Conservation (phyloP, 2,113 vertebrate genomes). For the Micronycteris hirsuta region DNA sequence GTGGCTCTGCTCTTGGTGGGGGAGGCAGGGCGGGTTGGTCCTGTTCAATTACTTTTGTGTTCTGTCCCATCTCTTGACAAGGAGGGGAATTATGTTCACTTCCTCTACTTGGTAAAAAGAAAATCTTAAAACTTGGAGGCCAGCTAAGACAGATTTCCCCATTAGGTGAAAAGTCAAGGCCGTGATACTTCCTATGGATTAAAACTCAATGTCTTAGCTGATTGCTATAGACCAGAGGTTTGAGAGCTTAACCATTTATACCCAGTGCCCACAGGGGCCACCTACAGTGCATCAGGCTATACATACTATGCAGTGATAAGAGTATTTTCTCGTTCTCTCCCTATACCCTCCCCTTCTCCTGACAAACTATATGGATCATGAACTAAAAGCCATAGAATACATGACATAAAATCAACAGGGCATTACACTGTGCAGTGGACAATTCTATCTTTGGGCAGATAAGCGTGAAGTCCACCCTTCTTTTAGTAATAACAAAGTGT, state of each 20-base stretch:
- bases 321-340: not conserved
- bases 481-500: not conserved
- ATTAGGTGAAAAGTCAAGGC: not conserved
- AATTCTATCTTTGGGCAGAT: not conserved
- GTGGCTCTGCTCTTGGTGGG: not conserved
- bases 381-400: conserved; percentile 4
- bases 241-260: not conserved
- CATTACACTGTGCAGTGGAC: not conserved
- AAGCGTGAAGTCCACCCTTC: not conserved
- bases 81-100: not conserved
- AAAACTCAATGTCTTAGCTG: conserved; percentile 4
- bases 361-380: not conserved
- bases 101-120: not conserved
- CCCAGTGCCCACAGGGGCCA: not conserved
- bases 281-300: not conserved
- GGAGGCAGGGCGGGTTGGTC: not conserved
- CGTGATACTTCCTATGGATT: not conserved
- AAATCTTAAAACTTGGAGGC: not conserved
- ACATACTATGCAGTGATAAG: not conserved
- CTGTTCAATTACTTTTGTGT: not conserved
- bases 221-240: not conserved
- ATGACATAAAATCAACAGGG: not conserved
- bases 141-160: not conserved
- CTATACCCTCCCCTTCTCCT: not conserved
- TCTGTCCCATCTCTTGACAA: not conserved